These are phyloP conservation scores for Ichneumon xanthorius DNA, from an alignment of 2,888 invertebrate genomes.

Conservation along the genomic window DNA sequence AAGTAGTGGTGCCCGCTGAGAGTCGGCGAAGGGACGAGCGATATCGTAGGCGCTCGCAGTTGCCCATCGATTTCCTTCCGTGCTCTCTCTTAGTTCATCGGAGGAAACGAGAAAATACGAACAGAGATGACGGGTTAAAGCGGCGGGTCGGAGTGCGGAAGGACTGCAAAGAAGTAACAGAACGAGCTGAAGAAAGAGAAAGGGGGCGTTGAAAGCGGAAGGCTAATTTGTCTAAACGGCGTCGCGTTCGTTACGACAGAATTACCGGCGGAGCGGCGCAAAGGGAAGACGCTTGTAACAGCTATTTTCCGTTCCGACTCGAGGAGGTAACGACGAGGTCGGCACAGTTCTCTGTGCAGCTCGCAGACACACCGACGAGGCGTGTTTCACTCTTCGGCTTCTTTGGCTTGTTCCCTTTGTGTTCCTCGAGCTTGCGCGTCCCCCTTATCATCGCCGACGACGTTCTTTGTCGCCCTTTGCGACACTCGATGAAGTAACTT, in stretches of 20 bases:
- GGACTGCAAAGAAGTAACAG: not conserved
- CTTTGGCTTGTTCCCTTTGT: conserved; percentile 55
- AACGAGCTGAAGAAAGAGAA: conserved; percentile 51
- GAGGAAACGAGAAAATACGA: conserved; percentile 9
- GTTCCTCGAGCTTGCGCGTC: conserved; percentile 45
- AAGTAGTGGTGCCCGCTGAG: conserved; percentile 1
- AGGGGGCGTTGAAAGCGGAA: conserved; percentile 46
- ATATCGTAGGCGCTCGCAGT: conserved; percentile 24
- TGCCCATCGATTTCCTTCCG: conserved; percentile 52
- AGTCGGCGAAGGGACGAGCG: not conserved
- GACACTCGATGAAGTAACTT: conserved; percentile 44
- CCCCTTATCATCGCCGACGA: conserved; percentile 52
- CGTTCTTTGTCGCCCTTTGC: conserved; percentile 58
- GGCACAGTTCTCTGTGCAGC: conserved; percentile 37
- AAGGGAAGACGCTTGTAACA: conserved; percentile 67
- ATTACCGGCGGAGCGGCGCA: conserved; percentile 67
- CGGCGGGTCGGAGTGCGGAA: conserved; percentile 2
- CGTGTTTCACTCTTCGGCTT: conserved; percentile 51
- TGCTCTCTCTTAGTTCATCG: conserved; percentile 14
- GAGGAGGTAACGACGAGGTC: conserved; percentile 46
- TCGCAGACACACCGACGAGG: conserved; percentile 27
- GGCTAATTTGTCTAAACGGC: conserved; percentile 73
- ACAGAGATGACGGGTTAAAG: conserved; percentile 4
- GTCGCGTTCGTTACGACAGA: conserved; percentile 68
- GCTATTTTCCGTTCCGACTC: conserved; percentile 66